A percentile compares a stretch with the other conserved stretches of the same genome.
Evolutionary conservation across 1,140 invertebrate genomes (phyloP).

Genomic region (Sitophilus oryzae): DNA sequence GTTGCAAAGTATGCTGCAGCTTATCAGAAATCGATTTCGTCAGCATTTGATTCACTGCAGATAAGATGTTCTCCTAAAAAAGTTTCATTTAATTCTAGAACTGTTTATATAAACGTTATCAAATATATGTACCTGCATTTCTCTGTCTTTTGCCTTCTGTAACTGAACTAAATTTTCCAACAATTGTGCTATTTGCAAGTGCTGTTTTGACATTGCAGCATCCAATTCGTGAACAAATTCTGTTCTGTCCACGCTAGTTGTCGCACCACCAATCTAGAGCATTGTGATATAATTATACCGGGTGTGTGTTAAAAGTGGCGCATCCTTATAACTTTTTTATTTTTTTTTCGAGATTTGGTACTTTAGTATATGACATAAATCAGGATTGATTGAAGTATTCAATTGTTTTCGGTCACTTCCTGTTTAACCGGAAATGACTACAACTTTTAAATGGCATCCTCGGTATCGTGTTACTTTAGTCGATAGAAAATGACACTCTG

Average conservation of each 20-base stretch:
- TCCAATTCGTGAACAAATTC: constrained; percentile 39
- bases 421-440: no score
- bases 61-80: constrained; percentile 15
- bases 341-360: no score
- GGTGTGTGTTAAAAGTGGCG: no score
- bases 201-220: constrained; percentile 40
- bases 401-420: no score
- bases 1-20: constrained; percentile 43
- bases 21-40: constrained; percentile 46
- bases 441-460: no score
- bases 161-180: constrained; percentile 38
- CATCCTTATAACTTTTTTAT: no score
- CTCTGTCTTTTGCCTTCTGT: constrained; percentile 42
- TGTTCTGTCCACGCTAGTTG: constrained; percentile 17
- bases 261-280: constrained; percentile 3
- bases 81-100: neutral
- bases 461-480: no score
- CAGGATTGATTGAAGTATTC: no score
- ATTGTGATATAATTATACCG: no score
- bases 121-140: constrained; percentile 46
- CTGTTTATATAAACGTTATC: neutral
- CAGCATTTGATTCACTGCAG: constrained; percentile 30
- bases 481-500: no score
- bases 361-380: no score
- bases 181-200: constrained; percentile 45